Evolutionary conservation across 2,888 invertebrate genomes (phyloP).

Genomic region (Stictocephala bisonia): DNA sequence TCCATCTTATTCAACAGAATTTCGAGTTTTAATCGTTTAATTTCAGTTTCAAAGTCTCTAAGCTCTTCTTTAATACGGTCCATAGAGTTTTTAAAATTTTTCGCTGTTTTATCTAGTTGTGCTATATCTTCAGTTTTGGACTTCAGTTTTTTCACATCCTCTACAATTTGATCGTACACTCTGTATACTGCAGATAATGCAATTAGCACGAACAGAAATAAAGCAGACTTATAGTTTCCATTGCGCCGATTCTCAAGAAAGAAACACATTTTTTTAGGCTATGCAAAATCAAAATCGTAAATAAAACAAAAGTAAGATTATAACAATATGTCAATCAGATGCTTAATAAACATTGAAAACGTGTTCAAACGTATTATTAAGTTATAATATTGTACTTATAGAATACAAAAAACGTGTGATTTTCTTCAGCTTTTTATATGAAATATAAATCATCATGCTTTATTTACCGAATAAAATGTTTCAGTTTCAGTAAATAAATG

Average conservation of each 20-base stretch:
- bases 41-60: background rate
- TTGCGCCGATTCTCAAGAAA: background rate
- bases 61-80: background rate
- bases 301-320: too few species aligned
- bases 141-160: background rate
- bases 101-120: background rate
- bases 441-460: too few species aligned
- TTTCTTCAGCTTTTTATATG: too few species aligned
- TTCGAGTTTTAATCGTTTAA: background rate
- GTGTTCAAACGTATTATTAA: background rate
- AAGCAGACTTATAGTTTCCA: background rate
- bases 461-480: too few species aligned
- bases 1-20: background rate
- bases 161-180: background rate
- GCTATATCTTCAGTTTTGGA: background rate
- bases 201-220: background rate
- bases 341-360: too few species aligned
- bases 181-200: background rate
- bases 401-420: constrained; percentile 24
- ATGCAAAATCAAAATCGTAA: too few species aligned
- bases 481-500: too few species aligned
- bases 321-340: too few species aligned
- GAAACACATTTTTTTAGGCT: too few species aligned
- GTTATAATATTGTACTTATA: constrained; percentile 14
- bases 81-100: background rate